phyloP scores from a whole-genome alignment of 2,888 invertebrate genomes.

The Perizoma flavofasciatum region DNA sequence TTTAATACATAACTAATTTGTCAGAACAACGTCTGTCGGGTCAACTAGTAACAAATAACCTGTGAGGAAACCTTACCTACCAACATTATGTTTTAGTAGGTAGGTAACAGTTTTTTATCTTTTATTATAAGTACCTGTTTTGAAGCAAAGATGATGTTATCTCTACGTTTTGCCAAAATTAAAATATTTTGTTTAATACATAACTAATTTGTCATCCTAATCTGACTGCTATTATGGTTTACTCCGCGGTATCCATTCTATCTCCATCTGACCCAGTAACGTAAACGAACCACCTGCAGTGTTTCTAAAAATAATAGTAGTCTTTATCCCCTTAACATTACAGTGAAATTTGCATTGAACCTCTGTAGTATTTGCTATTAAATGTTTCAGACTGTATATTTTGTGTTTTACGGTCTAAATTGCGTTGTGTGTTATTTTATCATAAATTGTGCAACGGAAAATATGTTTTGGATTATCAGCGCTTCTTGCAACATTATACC shows the following conservation, averaged over 20 bases:
- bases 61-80: no score
- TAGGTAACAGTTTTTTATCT: no score
- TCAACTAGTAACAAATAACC: no score
- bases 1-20: no score
- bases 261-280: conserved; percentile 38
- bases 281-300: conserved; percentile 35
- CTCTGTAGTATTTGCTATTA: conserved; percentile 13
- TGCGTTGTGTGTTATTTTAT: conserved; percentile 24
- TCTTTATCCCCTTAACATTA: conserved; percentile 14
- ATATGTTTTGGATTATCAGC: conserved; percentile 30
- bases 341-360: conserved; percentile 24
- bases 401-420: conserved; percentile 21
- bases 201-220: no score
- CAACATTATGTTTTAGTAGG: no score
- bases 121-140: no score
- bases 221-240: conserved; percentile 10
- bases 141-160: no score
- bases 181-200: no score
- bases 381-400: conserved; percentile 16
- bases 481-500: conserved; percentile 31
- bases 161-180: no score
- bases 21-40: no score
- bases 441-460: conserved; percentile 31
- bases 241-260: conserved; percentile 30
- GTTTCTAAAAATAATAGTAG: conserved; percentile 4